Percentiles rank a stretch among this genome's conserved stretches.
Evolutionary conservation across 2,113 vertebrate species (phyloP).

Genomic region (Scophthalmus maximus): DNA sequence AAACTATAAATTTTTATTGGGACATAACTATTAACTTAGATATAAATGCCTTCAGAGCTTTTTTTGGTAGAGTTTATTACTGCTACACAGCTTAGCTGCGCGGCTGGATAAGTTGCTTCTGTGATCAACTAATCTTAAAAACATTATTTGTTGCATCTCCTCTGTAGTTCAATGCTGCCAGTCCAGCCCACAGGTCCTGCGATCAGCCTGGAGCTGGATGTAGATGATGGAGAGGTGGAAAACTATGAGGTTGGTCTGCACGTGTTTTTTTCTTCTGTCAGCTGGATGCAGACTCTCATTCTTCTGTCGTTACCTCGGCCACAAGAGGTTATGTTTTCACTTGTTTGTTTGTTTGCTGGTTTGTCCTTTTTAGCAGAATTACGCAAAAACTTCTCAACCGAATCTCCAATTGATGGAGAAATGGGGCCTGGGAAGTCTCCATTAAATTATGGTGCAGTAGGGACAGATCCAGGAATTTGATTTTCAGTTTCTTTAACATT

Average conservation of each 20-base stretch:
- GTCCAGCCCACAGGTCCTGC: slow-evolving; percentile 96
- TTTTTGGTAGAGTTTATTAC: background rate
- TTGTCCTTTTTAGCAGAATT: too few relatives aligned
- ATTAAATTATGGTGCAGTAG: too few relatives aligned
- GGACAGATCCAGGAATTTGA: too few relatives aligned
- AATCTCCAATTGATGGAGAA: too few relatives aligned
- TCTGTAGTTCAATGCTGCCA: slow-evolving; percentile 94
- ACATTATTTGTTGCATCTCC: slow-evolving; percentile 19
- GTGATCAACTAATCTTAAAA: background rate
- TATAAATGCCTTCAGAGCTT: background rate
- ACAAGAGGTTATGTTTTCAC: too few relatives aligned
- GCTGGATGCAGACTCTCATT: background rate
- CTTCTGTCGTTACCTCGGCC: background rate
- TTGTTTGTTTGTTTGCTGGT: too few relatives aligned
- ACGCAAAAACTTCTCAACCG: too few relatives aligned
- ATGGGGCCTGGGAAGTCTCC: too few relatives aligned
- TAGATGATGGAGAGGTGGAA: slow-evolving; percentile 98
- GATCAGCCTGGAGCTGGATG: slow-evolving; percentile 97
- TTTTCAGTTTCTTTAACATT: too few relatives aligned
- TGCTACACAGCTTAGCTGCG: background rate
- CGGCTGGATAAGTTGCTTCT: too few relatives aligned
- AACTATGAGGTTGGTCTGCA: slow-evolving; percentile 91
- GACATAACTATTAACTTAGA: background rate
- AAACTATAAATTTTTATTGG: background rate
- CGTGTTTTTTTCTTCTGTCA: background rate